Base-by-base conservation (phyloP, 2,888 invertebrate species). In the Caenorhabditis angaria region DNA sequence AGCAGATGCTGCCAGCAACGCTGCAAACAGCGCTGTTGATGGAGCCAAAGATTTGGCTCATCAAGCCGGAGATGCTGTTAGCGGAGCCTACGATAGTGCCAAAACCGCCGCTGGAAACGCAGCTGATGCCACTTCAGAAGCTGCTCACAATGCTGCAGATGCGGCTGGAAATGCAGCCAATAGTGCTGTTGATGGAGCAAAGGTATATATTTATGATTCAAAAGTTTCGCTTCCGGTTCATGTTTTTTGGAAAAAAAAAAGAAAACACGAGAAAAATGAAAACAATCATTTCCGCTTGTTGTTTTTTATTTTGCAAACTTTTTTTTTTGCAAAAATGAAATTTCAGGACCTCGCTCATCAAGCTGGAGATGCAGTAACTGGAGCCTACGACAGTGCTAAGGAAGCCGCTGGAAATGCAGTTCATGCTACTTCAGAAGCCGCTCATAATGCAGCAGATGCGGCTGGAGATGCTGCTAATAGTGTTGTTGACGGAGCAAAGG, bases 401-500 rank as follows among this genome's bases (percentile, higher is more conserved):
- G 62, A 41, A 25, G 29, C 24, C 3, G 64, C 64, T 28, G 27
- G 25, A 5, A 32, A 59, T 27, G 57, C 51, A 14, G 64, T 35
- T 41, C 2, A 6, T 41, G n/a, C n/a, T n/a, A n/a, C n/a, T n/a
- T n/a, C n/a, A n/a, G 41, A 18, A 41, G 41, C 41, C 41, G 3
- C 10, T 2, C 14, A 41, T 14, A 5, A 2, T 41, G 41, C 41
- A 18, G 2, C 5, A 32, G 5, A 32, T 32, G 6, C 5, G 10
- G 41, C 41, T 14, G 18, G 41, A 14, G 57, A 64, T 4, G 28
- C 57, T 53, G 58, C 29, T 8, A 48, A 47, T n/a, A 48, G 54
- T 14, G 56, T 47, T 25, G 63, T 41, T 51, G 67, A 53, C 35
- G 22, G 29, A 1, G 60, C 55, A 18, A 60, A 65, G 35, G 50